Evolutionary conservation across 2,797 vertebrate genomes (phyloP).

Genomic region (Falco concolor): DNA sequence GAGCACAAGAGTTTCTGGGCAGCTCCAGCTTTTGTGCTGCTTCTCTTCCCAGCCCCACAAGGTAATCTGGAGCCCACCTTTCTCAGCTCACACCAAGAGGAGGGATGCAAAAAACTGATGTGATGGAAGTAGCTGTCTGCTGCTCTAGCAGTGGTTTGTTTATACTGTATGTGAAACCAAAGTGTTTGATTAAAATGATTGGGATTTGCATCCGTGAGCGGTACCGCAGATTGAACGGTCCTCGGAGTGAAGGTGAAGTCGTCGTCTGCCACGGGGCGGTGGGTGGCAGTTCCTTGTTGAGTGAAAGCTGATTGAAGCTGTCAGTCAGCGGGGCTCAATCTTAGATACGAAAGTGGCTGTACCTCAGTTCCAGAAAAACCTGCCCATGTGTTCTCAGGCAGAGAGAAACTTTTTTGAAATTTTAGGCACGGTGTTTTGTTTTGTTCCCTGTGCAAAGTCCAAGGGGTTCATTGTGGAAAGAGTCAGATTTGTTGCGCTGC

Average conservation of each 20-base stretch:
- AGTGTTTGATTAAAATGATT: not conserved
- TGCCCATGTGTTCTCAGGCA: not conserved
- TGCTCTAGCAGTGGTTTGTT: not conserved
- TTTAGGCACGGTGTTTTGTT: not conserved
- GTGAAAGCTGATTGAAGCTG: not conserved
- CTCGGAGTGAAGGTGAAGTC: not conserved
- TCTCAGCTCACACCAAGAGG: accelerated
- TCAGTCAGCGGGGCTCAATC: not conserved
- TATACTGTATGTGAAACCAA: not conserved
- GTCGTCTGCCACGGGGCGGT: accelerated
- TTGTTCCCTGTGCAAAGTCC: not conserved
- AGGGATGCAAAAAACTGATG: accelerated
- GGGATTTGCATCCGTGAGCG: not conserved
- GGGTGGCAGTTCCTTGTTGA: not conserved
- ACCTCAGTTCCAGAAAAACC: not conserved
- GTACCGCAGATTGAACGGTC: not conserved
- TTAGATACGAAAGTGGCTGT: not conserved
- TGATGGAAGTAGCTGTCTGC: not conserved
- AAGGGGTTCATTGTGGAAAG: not conserved
- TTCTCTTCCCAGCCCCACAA: not conserved
- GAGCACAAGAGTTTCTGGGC: not conserved
- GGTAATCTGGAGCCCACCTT: not conserved
- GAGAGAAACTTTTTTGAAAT: not conserved
- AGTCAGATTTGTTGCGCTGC: not conserved
- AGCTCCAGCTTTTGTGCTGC: not conserved